phyloP scores from a whole-genome alignment of 2,797 vertebrate species.

The Nannoperca obscura region DNA sequence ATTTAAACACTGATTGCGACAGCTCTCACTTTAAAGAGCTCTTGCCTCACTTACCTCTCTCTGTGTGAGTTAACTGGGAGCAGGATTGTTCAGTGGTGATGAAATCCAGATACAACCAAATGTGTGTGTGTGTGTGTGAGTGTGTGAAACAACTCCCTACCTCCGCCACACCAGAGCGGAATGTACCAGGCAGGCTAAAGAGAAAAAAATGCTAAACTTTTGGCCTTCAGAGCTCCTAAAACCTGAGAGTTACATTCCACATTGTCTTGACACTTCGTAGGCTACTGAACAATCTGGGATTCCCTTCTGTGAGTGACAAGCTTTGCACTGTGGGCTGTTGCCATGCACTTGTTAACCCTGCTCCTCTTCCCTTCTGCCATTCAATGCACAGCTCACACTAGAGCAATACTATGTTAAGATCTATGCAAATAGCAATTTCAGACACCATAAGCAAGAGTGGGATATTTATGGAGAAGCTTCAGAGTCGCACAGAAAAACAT shows the following conservation, averaged over 20 bases:
- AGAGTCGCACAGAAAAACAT: conserved; percentile 42
- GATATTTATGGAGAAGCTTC: conserved; percentile 71
- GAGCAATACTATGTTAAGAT: conserved; percentile 69
- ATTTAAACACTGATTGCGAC: conserved; percentile 73
- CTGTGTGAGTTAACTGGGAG: conserved; percentile 76
- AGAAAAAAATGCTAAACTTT: conserved; percentile 57
- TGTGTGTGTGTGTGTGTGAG: conserved; percentile 31
- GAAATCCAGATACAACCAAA: conserved; percentile 82
- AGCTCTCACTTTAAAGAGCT: conserved; percentile 79
- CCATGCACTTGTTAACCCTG: conserved; percentile 81
- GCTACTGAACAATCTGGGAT: conserved; percentile 58
- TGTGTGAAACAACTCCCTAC: conserved; percentile 57
- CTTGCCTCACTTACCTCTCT: conserved; percentile 81
- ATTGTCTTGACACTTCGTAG: conserved; percentile 66
- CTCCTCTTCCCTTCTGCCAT: conserved; percentile 75
- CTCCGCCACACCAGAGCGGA: conserved; percentile 65
- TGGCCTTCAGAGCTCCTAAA: conserved; percentile 64
- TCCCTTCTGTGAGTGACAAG: conserved; percentile 77
- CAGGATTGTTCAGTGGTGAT: conserved; percentile 78
- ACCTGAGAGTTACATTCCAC: conserved; percentile 82
- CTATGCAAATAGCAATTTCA: conserved; percentile 72
- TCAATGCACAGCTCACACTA: conserved; percentile 66
- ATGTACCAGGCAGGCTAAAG: conserved; percentile 67
- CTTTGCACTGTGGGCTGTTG: conserved; percentile 71
- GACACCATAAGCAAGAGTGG: conserved; percentile 67